Evolutionary conservation across 2,888 invertebrate species (phyloP).

Genomic region (Napeogenes sylphis): DNA sequence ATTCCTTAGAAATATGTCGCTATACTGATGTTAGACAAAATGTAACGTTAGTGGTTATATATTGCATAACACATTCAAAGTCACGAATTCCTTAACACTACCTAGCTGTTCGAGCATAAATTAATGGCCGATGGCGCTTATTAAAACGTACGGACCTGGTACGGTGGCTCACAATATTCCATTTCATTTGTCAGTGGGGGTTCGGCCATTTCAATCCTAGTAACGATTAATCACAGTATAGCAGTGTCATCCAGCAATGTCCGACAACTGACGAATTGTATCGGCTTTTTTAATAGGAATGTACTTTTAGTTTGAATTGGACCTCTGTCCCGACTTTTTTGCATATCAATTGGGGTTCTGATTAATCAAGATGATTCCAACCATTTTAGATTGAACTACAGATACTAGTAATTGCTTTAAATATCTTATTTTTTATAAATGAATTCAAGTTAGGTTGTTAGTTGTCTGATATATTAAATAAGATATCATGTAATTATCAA

Average conservation of each 20-base stretch:
- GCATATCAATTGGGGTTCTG: constrained; percentile 20
- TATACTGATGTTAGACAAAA: background rate
- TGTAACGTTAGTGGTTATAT: background rate
- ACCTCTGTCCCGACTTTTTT: constrained; percentile 25
- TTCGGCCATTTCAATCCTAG: constrained; percentile 68
- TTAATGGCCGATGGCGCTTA: constrained; percentile 34
- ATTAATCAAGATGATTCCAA: constrained; percentile 17
- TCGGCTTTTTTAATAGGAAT: constrained; percentile 40
- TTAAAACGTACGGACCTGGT: constrained; percentile 64
- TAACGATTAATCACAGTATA: constrained; percentile 75
- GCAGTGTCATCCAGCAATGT: constrained; percentile 72
- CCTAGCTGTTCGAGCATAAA: constrained; percentile 18
- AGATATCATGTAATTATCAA: no score
- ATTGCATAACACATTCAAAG: background rate
- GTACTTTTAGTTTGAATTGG: constrained; percentile 31
- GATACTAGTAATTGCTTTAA: no score
- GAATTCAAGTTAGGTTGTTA: no score
- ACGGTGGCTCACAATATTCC: constrained; percentile 64
- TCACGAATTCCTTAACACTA: constrained; percentile 7
- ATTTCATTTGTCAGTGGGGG: constrained; percentile 75
- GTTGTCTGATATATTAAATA: no score
- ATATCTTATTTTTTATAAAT: no score
- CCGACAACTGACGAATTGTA: constrained; percentile 58
- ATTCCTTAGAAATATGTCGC: no score
- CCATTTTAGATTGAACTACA: background rate